phyloP scores from a whole-genome alignment of 2,797 vertebrate genomes.

The Anas georgica region DNA sequence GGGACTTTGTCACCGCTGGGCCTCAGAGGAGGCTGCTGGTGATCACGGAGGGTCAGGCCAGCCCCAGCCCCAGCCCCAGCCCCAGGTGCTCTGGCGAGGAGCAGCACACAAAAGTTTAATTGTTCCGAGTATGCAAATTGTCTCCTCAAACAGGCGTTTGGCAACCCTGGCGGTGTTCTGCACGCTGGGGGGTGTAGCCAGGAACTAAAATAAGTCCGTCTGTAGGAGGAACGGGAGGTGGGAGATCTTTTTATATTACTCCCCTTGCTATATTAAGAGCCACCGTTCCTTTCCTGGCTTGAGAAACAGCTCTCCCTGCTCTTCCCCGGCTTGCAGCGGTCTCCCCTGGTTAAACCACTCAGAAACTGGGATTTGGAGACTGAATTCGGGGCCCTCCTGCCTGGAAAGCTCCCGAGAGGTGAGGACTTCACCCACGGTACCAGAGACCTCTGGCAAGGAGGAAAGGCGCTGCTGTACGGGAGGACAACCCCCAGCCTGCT shows the following conservation, averaged over 20 bases:
- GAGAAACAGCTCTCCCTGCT: background rate
- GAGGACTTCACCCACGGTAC: background rate
- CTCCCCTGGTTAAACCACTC: background rate
- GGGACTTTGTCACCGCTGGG: background rate
- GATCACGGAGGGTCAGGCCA: background rate
- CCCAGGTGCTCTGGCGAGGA: background rate
- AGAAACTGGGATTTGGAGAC: background rate
- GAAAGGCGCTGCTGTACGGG: background rate
- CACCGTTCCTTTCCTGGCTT: slow-evolving; percentile 28
- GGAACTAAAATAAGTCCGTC: slow-evolving; percentile 46
- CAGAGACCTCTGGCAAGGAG: background rate
- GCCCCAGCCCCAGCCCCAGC: background rate
- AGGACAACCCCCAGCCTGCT: too few relatives aligned
- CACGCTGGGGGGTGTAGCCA: slow-evolving; percentile 21
- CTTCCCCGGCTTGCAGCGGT: background rate
- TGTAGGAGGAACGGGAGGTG: slow-evolving; percentile 52
- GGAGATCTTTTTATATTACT: slow-evolving; percentile 62
- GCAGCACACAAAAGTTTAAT: slow-evolving; percentile 1
- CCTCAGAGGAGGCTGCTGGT: background rate
- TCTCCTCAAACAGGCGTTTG: slow-evolving; percentile 25
- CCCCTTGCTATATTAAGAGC: slow-evolving; percentile 56
- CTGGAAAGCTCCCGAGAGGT: background rate
- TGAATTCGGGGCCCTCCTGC: background rate
- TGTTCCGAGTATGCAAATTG: slow-evolving; percentile 32
- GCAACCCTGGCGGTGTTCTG: slow-evolving; percentile 43